Base-by-base conservation (phyloP, 2,888 invertebrate genomes). In the Homarus gammarus region DNA sequence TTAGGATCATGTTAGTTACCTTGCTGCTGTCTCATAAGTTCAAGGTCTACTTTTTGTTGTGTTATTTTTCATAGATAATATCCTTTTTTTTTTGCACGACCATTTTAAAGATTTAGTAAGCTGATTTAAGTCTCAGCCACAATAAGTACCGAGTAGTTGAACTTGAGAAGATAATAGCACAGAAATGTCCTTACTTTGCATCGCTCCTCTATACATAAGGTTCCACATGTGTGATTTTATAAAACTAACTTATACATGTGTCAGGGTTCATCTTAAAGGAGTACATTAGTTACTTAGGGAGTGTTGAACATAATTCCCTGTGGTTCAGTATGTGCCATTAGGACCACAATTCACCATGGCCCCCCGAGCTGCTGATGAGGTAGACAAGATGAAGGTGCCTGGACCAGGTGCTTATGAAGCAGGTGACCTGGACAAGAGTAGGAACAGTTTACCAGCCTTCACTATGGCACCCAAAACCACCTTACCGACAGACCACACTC, bases 291-390 rank as follows among this genome's bases (percentile, higher is more conserved):
- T 36, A 44, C 36, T 40, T 22, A 12, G 18, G 40, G 22, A 22
- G 31, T n/a, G 70, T 70, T 31, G 51, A 51, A 31, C 61, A 49
- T 70, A 15, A 70, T 56, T 78, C 33, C 38, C 33, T 44, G 38
- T 83, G 49, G 6, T 56, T 51, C 49, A 72, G 68, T 85, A 79
- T 78, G 90, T 86, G 79, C 82, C 70, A 56, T 40, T 49, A 40
- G 90, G 90, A 27, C 87, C 87, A 6, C 78, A 88, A 81, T 90
- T 84, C 73, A 89, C 89, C 31, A 83, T 91, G 86, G 82, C 91
- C 18, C 64, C 77, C 8, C 68, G 91, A 49, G 44, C 82, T 18
- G 70, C 49, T 40, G 89, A 89, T 27, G 82, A 70, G 27, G 44
- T 38, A 27, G 83, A 86, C 36, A 89, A 77, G 64, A 84, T 90